phyloP scores from a whole-genome alignment of 2,113 vertebrate species.

The Calyptommatus sinebrachiatus region DNA sequence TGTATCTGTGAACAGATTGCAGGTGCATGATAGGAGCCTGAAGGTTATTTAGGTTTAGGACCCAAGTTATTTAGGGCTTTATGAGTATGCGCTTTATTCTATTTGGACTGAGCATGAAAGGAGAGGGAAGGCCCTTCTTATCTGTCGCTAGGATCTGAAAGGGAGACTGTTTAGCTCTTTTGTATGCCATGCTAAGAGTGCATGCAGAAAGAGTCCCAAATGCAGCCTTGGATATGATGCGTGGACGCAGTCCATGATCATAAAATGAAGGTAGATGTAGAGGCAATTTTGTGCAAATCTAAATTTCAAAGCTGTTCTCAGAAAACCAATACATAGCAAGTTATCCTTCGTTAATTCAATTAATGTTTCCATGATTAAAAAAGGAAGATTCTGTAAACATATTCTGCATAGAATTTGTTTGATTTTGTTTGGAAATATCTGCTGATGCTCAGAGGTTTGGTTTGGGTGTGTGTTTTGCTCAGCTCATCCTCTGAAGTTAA shows the following conservation, averaged over 20 bases:
- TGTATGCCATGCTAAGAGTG: too few species aligned
- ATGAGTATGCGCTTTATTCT: too few species aligned
- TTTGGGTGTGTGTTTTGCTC: conserved; percentile 12
- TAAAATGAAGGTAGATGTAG: not conserved
- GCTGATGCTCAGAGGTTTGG: not conserved
- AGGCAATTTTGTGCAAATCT: not conserved
- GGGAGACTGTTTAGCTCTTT: too few species aligned
- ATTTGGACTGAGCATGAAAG: too few species aligned
- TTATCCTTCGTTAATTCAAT: conserved; percentile 1
- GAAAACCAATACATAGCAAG: not conserved
- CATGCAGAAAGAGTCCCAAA: not conserved
- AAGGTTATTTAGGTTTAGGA: too few species aligned
- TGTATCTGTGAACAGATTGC: too few species aligned
- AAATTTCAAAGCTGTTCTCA: not conserved
- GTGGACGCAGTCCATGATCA: not conserved
- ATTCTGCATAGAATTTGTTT: conserved; percentile 13
- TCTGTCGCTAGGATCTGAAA: too few species aligned
- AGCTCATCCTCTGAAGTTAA: not conserved
- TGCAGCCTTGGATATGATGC: not conserved
- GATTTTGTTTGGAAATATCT: not conserved
- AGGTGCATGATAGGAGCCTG: too few species aligned
- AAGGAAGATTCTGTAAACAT: conserved; percentile 16
- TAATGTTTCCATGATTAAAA: conserved; percentile 22
- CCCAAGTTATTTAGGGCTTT: too few species aligned
- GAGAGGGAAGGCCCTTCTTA: too few species aligned